Base-by-base conservation (phyloP, 2,797 vertebrate species). In the Acanthis flammea region DNA sequence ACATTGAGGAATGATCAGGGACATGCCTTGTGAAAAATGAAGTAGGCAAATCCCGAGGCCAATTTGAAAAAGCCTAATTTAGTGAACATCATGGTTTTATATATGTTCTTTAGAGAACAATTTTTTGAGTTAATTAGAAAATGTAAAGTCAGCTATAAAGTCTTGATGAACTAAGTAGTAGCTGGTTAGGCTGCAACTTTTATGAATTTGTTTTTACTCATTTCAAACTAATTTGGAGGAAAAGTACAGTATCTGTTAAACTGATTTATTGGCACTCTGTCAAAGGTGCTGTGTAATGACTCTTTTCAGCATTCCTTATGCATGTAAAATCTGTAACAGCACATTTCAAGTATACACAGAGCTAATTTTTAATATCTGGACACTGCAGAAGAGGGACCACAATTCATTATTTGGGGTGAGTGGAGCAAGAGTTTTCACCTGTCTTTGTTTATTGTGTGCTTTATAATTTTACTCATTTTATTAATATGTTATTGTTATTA, bases 71-170 rank as follows among this genome's bases (percentile, higher is more conserved):
- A 58, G 9, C 16, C 31, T 45, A 33, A 5, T 80, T 80, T 47
- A 60, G 62, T n/a, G 45, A 35, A 19, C 12, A 23, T 53, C 5
- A 12, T 61, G 16, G 33, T 45, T 55, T 85, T 79, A 41, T 80
- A 7, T 7, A 12, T 15, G 10, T 45, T 63, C 5, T 48, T 89
- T 92, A 17, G 28, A 9, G 33, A 87, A 70, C 7, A 19, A 66
- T 62, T 75, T 79, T 66, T 94, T 81, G 35, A 39, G 27, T 53
- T 94, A 71, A 92, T 78, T 89, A 55, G 42, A 79, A 89, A 93
- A 86, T 83, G 14, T 75, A 39, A 85, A 82, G 6, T 42, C 41
- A 66, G 2, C 65, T 76, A 18, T 78, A 41, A 88, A 91, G 51
- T 45, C 41, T 24, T 81, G 42, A 80, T 95, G 37, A 44, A 25